Conservation (phyloP, 2,797 vertebrate species). For the Labeo calbasu region DNA sequence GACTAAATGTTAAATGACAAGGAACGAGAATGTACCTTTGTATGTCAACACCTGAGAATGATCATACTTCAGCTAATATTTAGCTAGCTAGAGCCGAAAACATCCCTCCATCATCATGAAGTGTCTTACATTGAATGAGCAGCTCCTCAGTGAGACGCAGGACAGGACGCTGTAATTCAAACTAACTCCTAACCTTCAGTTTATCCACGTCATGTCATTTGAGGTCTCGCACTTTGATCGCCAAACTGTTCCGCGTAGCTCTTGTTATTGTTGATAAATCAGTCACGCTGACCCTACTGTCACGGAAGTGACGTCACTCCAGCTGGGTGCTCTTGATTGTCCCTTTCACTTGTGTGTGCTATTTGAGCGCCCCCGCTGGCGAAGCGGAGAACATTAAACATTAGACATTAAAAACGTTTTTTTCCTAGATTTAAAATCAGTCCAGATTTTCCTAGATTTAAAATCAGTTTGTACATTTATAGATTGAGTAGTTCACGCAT, state of each 20-base stretch:
- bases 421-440: not conserved
- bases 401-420: not conserved
- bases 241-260: slow-evolving; percentile 36
- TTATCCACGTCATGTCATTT: slow-evolving; percentile 53
- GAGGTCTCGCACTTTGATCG: slow-evolving; percentile 54
- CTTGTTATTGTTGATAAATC: slow-evolving; percentile 74
- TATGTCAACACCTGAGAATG: not conserved
- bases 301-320: slow-evolving; percentile 75
- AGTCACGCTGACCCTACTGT: slow-evolving; percentile 68
- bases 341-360: not conserved
- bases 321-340: not conserved
- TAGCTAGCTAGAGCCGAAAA: slow-evolving; percentile 4
- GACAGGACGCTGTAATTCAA: not conserved
- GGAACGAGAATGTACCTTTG: not conserved
- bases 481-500: not conserved
- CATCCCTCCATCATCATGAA: not conserved
- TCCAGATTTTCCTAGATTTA: not conserved
- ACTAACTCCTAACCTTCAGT: not conserved
- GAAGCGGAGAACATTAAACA: not conserved
- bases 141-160: not conserved
- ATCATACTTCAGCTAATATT: not conserved
- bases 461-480: not conserved
- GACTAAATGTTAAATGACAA: not conserved
- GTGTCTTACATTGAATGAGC: slow-evolving; percentile 30
- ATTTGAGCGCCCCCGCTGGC: slow-evolving; percentile 5